Conservation (phyloP, 1,140 invertebrate species). For the Paracyclopina nana region DNA sequence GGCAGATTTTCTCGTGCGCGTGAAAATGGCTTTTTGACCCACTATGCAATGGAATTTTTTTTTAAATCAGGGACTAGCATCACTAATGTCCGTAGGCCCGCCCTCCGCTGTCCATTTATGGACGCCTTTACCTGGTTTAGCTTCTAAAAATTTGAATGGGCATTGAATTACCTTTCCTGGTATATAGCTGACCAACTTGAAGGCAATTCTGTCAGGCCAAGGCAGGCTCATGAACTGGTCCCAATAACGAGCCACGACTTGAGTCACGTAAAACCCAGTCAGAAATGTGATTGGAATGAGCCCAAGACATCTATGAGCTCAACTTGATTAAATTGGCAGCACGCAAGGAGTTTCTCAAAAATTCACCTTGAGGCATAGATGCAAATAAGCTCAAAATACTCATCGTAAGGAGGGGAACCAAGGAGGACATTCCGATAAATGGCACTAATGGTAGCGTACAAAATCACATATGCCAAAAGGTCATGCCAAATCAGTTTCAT, state of each 20-base stretch:
- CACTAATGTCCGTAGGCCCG: too few species aligned
- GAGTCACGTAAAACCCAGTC: slow-evolving; percentile 14
- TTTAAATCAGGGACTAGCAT: too few species aligned
- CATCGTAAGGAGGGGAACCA: slow-evolving; percentile 24
- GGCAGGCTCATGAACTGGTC: slow-evolving; percentile 70
- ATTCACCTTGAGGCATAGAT: slow-evolving; percentile 1
- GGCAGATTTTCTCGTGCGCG: too few species aligned
- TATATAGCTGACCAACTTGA: slow-evolving; percentile 25
- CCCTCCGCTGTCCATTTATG: too few species aligned
- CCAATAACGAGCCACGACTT: slow-evolving; percentile 63
- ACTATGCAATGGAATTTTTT: too few species aligned
- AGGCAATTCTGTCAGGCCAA: slow-evolving; percentile 67
- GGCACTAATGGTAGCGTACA: slow-evolving; percentile 71
- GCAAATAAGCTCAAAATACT: slow-evolving; percentile 4
- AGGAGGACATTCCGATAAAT: slow-evolving; percentile 66
- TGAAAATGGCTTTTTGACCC: too few species aligned
- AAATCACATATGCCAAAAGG: slow-evolving; percentile 57
- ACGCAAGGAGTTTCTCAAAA: too few species aligned
- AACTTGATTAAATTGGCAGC: too few species aligned
- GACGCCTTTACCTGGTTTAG: too few species aligned
- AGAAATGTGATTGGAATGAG: slow-evolving; percentile 14
- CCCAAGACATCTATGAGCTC: background rate
- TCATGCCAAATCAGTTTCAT: slow-evolving; percentile 93
- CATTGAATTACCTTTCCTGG: slow-evolving; percentile 22
- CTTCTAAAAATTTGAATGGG: too few species aligned